These are phyloP conservation scores for Ceryle rudis DNA, from an alignment of 2,797 vertebrate species.

Conservation along the genomic window DNA sequence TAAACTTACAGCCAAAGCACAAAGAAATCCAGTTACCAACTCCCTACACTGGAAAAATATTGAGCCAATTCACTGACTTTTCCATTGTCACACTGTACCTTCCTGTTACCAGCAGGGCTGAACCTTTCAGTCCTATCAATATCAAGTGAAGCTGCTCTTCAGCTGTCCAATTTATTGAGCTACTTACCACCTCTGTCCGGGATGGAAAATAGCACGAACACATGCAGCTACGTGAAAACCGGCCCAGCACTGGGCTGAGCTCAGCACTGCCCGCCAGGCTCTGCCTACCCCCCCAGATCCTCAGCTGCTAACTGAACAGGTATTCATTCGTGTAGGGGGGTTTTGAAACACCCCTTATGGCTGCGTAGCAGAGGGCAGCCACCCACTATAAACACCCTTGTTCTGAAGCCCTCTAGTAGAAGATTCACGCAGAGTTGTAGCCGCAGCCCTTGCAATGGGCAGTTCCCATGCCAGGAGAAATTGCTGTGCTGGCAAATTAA, in stretches of 20 bases:
- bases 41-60: background rate
- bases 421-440: background rate
- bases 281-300: background rate
- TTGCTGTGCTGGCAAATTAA: background rate
- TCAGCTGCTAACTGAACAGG: background rate
- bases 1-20: background rate
- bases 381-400: background rate
- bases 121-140: accelerated
- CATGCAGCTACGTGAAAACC: accelerated
- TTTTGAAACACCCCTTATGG: background rate
- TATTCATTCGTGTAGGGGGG: background rate
- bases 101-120: background rate
- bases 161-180: accelerated
- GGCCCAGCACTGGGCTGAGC: background rate
- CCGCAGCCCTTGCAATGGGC: background rate
- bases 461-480: background rate
- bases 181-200: background rate
- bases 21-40: background rate
- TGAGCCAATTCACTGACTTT: background rate
- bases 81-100: background rate
- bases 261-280: background rate
- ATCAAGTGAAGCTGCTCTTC: background rate
- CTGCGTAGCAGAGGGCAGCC: background rate
- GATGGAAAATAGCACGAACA: background rate
- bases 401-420: background rate